Percentiles rank a stretch among this genome's conserved stretches.
phyloP scores from a whole-genome alignment of 2,113 vertebrate species.

The Gopherus evgoodei region DNA sequence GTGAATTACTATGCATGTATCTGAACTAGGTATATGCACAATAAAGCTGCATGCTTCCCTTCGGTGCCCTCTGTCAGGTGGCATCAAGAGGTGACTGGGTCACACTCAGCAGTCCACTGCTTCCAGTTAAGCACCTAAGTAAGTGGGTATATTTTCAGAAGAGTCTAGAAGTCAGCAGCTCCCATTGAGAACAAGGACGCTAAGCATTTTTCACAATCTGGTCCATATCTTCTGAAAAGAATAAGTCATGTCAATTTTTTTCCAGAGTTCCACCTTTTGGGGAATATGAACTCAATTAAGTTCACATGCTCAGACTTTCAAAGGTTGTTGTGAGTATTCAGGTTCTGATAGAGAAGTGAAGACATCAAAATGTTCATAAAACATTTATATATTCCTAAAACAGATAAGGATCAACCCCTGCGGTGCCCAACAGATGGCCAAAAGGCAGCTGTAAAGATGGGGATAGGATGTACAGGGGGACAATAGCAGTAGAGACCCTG shows the following conservation, averaged over 20 bases:
- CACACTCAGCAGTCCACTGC: background rate
- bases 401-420: background rate
- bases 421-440: background rate
- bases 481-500: background rate
- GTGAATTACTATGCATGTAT: too few relatives aligned
- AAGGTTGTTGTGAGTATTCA: background rate
- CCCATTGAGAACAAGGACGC: background rate
- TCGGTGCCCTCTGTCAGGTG: too few relatives aligned
- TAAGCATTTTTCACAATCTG: background rate
- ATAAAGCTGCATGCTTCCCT: too few relatives aligned
- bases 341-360: background rate
- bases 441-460: background rate
- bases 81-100: too few relatives aligned
- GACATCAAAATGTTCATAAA: background rate
- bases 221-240: background rate
- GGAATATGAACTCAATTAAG: constrained; percentile 1
- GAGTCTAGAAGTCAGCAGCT: background rate
- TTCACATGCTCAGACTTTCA: background rate
- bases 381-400: background rate
- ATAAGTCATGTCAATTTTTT: background rate
- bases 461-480: background rate
- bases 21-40: too few relatives aligned
- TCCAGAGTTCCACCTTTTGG: background rate
- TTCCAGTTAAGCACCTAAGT: background rate
- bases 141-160: background rate